Conservation (phyloP, 2,888 invertebrate species). For the Euzophera pinguis region DNA sequence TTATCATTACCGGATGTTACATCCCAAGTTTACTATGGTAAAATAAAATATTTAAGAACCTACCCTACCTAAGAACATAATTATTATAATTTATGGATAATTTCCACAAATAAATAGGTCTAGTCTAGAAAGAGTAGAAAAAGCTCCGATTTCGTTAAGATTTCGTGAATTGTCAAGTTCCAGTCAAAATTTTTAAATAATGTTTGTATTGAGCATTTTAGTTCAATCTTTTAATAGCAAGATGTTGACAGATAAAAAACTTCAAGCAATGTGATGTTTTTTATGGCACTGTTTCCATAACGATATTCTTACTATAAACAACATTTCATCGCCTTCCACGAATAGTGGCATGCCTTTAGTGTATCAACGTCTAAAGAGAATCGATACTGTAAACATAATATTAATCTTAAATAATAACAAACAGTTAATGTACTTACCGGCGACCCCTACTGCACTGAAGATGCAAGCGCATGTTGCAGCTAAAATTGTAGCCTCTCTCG, state of each 20-base stretch:
- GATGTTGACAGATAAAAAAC: slow-evolving; percentile 17
- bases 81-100: too few relatives aligned
- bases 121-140: too few relatives aligned
- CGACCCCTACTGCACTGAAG: slow-evolving; percentile 88
- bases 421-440: slow-evolving; percentile 79
- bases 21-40: not conserved
- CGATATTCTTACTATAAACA: slow-evolving; percentile 40
- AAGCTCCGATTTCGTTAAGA: too few relatives aligned
- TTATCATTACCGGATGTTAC: not conserved
- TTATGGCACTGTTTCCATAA: slow-evolving; percentile 44
- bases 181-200: too few relatives aligned
- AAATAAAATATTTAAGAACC: too few relatives aligned
- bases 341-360: slow-evolving; percentile 33
- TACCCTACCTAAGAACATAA: too few relatives aligned
- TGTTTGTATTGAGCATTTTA: not conserved
- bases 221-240: not conserved
- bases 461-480: slow-evolving; percentile 89
- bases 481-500: slow-evolving; percentile 86
- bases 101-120: too few relatives aligned
- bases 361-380: slow-evolving; percentile 24
- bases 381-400: slow-evolving; percentile 42
- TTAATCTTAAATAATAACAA: slow-evolving; percentile 30
- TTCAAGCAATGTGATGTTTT: slow-evolving; percentile 33
- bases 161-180: too few relatives aligned
- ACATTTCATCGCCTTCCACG: slow-evolving; percentile 43